Conservation (phyloP, 1,140 invertebrate species). For the Chironomus tepperi region DNA sequence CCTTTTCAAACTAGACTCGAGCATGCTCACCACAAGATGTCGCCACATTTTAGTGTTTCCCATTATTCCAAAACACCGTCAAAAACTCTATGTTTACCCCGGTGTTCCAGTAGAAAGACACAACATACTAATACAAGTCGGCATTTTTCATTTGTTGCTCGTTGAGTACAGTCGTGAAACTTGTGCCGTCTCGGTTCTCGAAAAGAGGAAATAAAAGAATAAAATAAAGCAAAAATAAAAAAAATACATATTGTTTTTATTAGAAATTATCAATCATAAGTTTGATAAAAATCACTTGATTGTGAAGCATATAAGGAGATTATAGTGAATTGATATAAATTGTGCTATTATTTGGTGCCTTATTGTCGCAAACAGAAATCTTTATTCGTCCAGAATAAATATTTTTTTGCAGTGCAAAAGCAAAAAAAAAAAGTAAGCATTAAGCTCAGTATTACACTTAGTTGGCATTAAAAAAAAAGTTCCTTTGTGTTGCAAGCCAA, state of each 20-base stretch:
- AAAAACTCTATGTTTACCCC: too few species aligned
- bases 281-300: neutral
- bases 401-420: neutral
- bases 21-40: too few species aligned
- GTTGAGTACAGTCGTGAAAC: neutral
- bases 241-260: neutral
- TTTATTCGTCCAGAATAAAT: neutral
- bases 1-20: too few species aligned
- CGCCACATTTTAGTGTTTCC: too few species aligned
- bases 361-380: neutral
- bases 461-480: neutral
- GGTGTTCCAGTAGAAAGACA: too few species aligned
- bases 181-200: neutral
- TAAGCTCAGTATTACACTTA: neutral
- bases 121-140: neutral
- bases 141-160: conserved; percentile 12
- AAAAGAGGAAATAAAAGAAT: too few species aligned
- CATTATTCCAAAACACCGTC: too few species aligned
- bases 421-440: neutral
- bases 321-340: neutral
- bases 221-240: too few species aligned
- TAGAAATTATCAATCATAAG: neutral
- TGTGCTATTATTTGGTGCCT: neutral
- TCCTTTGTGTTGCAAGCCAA: conserved; percentile 3
- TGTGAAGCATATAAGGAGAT: neutral